Conservation (phyloP, 2,797 vertebrate genomes). For the Ispidina picta region DNA sequence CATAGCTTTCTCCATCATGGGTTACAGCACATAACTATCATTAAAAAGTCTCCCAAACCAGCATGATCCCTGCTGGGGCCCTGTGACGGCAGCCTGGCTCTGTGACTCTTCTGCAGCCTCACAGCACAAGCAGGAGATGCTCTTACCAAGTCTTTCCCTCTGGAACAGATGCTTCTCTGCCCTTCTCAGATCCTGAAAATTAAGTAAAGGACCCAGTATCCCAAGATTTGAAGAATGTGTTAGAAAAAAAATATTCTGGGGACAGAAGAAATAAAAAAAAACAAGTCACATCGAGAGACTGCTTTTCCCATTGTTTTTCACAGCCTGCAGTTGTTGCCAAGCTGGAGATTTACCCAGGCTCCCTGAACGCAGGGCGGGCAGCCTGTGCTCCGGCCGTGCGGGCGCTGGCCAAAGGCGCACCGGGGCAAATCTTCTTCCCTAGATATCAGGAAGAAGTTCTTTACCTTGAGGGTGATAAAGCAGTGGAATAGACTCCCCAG, state of each 20-base stretch:
- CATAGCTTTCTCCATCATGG: neutral
- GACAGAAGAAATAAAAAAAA: neutral
- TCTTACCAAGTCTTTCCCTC: neutral
- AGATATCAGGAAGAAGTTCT: too few relatives aligned
- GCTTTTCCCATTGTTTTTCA: neutral
- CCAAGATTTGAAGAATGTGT: neutral
- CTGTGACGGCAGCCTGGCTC: neutral
- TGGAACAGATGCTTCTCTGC: neutral
- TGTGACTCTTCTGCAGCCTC: neutral
- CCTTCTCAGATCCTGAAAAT: neutral
- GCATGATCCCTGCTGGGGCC: neutral
- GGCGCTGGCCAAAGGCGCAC: neutral
- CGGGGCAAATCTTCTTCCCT: accelerated
- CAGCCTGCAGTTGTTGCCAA: neutral
- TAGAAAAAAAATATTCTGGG: neutral
- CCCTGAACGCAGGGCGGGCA: neutral
- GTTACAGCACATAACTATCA: neutral
- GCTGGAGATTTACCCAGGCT: neutral
- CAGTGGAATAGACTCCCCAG: too few relatives aligned
- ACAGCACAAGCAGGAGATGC: neutral
- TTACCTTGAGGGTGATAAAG: too few relatives aligned
- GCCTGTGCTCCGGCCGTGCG: neutral
- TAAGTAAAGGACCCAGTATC: neutral
- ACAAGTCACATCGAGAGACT: neutral
- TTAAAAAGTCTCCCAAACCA: neutral